Evolutionary conservation across 23 tunicate species (phyloP), one percentile per base, ranked within the genome.

Genomic region (Ascidia mentula): DNA sequence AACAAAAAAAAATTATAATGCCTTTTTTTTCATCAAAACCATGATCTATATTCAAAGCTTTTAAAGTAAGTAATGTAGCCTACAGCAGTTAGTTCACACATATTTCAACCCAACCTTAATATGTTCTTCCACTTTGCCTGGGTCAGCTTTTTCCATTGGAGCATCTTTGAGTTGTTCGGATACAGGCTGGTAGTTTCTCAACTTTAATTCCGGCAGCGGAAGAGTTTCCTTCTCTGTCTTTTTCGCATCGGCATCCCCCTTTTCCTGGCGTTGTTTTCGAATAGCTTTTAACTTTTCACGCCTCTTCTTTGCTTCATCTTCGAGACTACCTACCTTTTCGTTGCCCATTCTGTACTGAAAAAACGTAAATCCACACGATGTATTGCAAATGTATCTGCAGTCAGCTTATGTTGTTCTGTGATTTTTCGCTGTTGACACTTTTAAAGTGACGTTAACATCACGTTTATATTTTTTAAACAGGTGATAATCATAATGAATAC

Each of bases 241-340:
- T 20, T 84, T 71, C 12, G 34, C 34, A 1, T 79, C 30, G 0
- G 83, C 73, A 31, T 89, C 95, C 22, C 65, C 75, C 34, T 33
- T 59, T 17, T 42, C 82, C 59, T 75, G 72, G 6, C 90, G 75
- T 69, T 89, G 86, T 40, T 84, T 82, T 69, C 91, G 69, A 77
- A 95, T 46, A 1, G 91, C 91, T 80, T 92, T 78, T 32, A 95
- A 69, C 40, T 79, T 87, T 59, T 95, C 98, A 38, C 80, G 82
- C 39, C 98, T 59, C 59, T 86, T 89, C 59, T 84, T 46, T 1
- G 98, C 98, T 38, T 81, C 93, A 0, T 89, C 95, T 72, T 95
- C 95, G 37, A 95, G 34, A 22, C 60, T 71, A 9, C 98, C 95
- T 24, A 95, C 79, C 1, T 78, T 79, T 59, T 86, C 78, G 73